Evolutionary conservation across 2,888 invertebrate genomes (phyloP).

Genomic region (Patella caerulea): DNA sequence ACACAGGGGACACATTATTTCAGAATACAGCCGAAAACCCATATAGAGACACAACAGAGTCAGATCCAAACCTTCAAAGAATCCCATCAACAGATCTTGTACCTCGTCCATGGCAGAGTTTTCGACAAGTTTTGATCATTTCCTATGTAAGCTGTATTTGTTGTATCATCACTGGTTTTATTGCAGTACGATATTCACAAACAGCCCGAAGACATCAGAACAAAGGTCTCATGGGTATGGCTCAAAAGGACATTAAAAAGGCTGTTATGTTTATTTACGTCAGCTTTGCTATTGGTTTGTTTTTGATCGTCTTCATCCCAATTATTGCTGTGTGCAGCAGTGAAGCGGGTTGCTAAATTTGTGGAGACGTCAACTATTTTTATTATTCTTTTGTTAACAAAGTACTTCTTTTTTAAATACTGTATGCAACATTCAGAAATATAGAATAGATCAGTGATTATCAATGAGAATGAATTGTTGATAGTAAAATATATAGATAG

Average conservation of each 20-base stretch:
- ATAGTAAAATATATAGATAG: too few species aligned
- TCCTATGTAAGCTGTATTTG: constrained; percentile 56
- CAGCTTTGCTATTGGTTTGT: constrained; percentile 49
- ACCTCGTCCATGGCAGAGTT: constrained; percentile 60
- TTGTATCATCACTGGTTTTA: constrained; percentile 53
- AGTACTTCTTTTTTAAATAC: too few species aligned
- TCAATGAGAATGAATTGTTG: too few species aligned
- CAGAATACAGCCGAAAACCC: constrained; percentile 60
- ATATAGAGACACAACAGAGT: constrained; percentile 63
- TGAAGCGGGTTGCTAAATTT: neutral
- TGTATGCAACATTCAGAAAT: too few species aligned
- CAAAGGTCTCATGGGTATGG: constrained; percentile 63
- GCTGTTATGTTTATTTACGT: constrained; percentile 58
- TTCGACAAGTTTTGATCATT: constrained; percentile 57
- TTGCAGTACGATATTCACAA: constrained; percentile 56
- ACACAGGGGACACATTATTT: constrained; percentile 54
- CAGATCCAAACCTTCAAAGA: constrained; percentile 54
- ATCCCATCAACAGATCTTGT: constrained; percentile 60
- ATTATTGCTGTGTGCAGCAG: constrained; percentile 31
- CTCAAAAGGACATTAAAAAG: constrained; percentile 56
- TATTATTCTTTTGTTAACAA: too few species aligned
- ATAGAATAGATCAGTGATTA: too few species aligned
- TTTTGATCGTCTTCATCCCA: constrained; percentile 45
- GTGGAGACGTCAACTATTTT: too few species aligned
- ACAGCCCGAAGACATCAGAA: constrained; percentile 56